A percentile compares a stretch with the other conserved stretches of the same genome.
phyloP scores from a whole-genome alignment of 1,140 invertebrate genomes.

The Andrena cerasifolii region DNA sequence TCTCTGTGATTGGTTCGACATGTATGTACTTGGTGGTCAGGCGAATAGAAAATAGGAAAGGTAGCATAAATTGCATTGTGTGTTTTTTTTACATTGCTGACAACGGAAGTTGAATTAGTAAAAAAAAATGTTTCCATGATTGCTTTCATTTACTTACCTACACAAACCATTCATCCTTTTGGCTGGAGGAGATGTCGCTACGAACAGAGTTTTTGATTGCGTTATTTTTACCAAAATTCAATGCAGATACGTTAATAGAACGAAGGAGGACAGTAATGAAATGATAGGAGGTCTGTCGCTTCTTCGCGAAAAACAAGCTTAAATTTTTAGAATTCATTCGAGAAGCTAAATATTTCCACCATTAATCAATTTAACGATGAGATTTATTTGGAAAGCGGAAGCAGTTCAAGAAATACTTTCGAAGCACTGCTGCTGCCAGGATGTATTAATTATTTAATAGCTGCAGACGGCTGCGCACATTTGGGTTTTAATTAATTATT shows the following conservation, averaged over 20 bases:
- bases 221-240: neutral
- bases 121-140: neutral
- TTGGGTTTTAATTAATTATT: neutral
- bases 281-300: neutral
- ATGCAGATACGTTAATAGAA: neutral
- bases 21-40: no score
- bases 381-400: neutral
- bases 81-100: neutral
- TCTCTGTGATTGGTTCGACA: no score
- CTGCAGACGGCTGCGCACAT: neutral
- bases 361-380: no score
- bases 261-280: neutral
- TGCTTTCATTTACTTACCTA: slow-evolving; percentile 79
- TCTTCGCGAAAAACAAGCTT: no score
- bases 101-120: neutral
- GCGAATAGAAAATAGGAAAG: slow-evolving; percentile 1
- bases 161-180: slow-evolving; percentile 87
- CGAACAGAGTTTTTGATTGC: slow-evolving; percentile 65
- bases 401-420: neutral
- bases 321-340: no score
- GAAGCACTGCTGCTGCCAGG: neutral
- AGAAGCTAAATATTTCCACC: no score
- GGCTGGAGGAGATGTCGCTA: slow-evolving; percentile 85
- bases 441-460: neutral
- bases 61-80: neutral